Evolutionary conservation across 2,113 vertebrate genomes (phyloP).

Genomic region (Mustelus asterias): DNA sequence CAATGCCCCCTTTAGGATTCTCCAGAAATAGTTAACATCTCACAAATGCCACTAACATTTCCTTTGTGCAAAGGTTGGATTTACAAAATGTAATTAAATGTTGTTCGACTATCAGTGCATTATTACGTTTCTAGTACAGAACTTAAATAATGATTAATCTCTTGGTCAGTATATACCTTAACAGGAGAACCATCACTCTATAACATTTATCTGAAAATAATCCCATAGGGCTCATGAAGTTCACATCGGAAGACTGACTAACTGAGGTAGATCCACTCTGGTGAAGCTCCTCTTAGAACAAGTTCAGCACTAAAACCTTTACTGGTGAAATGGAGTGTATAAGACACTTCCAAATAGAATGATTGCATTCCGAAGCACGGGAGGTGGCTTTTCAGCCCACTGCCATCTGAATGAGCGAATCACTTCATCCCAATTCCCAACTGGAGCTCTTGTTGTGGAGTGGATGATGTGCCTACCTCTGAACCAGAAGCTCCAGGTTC

Average conservation of each 20-base stretch:
- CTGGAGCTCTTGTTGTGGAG: too few species aligned
- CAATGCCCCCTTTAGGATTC: neutral
- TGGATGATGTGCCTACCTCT: too few species aligned
- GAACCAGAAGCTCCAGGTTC: too few species aligned
- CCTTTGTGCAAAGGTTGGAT: neutral
- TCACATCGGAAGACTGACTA: neutral
- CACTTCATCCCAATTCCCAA: neutral
- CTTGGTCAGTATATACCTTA: neutral
- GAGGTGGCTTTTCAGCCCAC: neutral
- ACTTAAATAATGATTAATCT: neutral
- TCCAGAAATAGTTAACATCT: neutral
- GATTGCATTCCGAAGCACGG: neutral
- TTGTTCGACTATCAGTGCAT: neutral
- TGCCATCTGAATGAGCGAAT: neutral
- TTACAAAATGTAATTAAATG: neutral
- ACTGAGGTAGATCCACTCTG: neutral
- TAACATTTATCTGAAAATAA: conserved; percentile 9
- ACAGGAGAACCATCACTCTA: neutral
- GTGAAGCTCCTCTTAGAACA: neutral
- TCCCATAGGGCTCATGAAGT: neutral
- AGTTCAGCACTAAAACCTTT: neutral
- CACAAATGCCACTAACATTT: neutral
- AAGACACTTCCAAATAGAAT: neutral
- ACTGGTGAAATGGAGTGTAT: neutral
- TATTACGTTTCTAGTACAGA: neutral